A percentile compares a stretch with the other conserved stretches of the same genome.
Evolutionary conservation across 2,113 vertebrate genomes (phyloP).

Genomic region (Muntiacus reevesi): DNA sequence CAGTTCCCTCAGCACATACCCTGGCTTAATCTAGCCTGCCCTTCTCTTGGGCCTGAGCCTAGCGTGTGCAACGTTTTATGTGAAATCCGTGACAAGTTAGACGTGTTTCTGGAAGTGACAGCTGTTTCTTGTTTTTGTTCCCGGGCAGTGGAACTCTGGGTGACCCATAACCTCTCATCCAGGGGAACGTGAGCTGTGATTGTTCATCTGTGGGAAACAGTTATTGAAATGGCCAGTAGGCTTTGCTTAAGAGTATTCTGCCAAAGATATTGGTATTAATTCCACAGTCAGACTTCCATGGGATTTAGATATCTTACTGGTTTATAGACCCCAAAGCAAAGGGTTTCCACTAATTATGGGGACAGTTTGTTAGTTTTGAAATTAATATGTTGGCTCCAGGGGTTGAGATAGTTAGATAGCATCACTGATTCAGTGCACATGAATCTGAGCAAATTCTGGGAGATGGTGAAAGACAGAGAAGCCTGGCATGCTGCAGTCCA

Average conservation of each 20-base stretch:
- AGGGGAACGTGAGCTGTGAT: rapidly evolving
- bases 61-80: rapidly evolving
- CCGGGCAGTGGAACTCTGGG: background rate
- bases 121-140: background rate
- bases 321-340: background rate
- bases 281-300: background rate
- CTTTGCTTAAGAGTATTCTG: background rate
- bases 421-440: background rate
- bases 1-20: rapidly evolving
- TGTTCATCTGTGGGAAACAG: rapidly evolving
- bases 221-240: rapidly evolving
- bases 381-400: background rate
- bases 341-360: background rate
- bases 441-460: background rate
- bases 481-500: background rate
- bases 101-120: rapidly evolving
- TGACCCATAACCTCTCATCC: background rate
- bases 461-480: background rate
- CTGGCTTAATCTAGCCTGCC: rapidly evolving
- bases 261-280: background rate
- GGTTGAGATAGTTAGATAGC: background rate
- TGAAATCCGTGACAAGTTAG: too few relatives aligned
- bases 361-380: background rate
- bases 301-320: background rate
- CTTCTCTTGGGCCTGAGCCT: background rate